These are phyloP conservation scores for Prinia subflava DNA, from an alignment of 2,113 vertebrate species.

Conservation along the genomic window DNA sequence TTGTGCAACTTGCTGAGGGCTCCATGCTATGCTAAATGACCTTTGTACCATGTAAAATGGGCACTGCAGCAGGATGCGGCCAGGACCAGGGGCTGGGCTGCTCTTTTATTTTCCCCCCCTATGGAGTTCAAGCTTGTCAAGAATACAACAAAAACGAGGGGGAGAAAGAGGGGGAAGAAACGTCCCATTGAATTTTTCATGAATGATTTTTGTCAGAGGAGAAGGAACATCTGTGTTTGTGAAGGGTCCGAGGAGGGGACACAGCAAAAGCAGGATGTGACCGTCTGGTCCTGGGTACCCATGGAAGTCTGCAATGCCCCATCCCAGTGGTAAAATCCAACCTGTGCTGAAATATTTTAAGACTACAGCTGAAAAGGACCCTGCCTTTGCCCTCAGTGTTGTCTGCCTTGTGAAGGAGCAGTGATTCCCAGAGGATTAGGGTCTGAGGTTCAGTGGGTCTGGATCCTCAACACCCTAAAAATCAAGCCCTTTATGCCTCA, in stretches of 20 bases:
- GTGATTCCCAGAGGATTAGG: not conserved
- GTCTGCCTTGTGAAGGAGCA: not conserved
- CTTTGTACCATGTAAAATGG: constrained; percentile 60
- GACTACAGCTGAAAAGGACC: not conserved
- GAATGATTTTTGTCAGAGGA: constrained; percentile 44
- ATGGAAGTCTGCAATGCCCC: not conserved
- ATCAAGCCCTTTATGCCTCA: not conserved
- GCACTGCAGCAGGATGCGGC: constrained; percentile 30
- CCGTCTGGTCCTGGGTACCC: not conserved
- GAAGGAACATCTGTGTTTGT: constrained; percentile 44
- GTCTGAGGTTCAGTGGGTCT: not conserved
- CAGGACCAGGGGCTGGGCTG: constrained; percentile 34
- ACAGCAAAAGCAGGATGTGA: not conserved
- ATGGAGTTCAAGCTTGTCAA: constrained; percentile 51
- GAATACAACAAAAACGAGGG: constrained; percentile 25
- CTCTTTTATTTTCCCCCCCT: constrained; percentile 42
- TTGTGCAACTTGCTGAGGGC: constrained; percentile 52
- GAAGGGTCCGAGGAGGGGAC: not conserved
- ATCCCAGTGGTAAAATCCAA: not conserved
- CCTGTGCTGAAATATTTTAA: not conserved
- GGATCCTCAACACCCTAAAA: not conserved
- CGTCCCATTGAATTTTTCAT: constrained; percentile 27
- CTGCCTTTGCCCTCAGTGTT: not conserved
- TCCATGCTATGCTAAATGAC: constrained; percentile 58
- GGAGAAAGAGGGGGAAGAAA: constrained; percentile 29